Evolutionary conservation across 1,140 invertebrate species (phyloP), one percentile per base, ranked within the genome.

Genomic region (Macrobrachium nipponense): DNA sequence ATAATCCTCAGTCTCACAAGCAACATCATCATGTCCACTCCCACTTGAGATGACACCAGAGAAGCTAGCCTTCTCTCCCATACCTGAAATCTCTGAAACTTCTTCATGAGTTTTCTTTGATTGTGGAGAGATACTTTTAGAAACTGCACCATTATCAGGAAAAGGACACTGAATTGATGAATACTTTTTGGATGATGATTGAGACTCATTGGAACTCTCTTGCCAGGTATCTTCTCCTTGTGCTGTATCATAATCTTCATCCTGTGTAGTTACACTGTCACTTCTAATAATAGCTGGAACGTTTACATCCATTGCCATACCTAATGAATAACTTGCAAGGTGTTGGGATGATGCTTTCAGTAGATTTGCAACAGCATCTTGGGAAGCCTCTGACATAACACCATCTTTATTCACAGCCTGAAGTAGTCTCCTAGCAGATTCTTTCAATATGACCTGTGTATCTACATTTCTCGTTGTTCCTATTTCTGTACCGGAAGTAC

Each of bases 401-500:
- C 84, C 84, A 44, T 72, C 84, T 72, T 86, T 44, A 75, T 70
- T 86, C 27, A 86, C 84, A 36, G 84, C 64, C 70, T 80, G 64
- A 18, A 86, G 75, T 27, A 86, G 64, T 23, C 78, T 79, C 58
- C 27, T 59, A 15, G 84, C 84, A 62, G 84, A 86, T 23, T 86
- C 84, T 43, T 86, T 80, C 7, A 86, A 27, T 43, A 80, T 27
- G 18, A 51, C 60, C 43, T 86, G 84, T 20, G 84, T 36, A 36
- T 72, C n/a, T 15, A 27, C 68, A 70, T 70, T n/a, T 43, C 8
- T 51, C 51, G 8, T 51, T 8, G 7, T 51, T 51, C 51, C 51
- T 51, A 12, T 51, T 51, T 51, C 51, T 51, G 12, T 8, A 51
- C 12, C 8, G 7, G 51, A 51, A 51, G 12, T 51, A 51, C 12